Base-by-base conservation (phyloP, 2,797 vertebrate genomes). In the Pseudochaenichthys georgianus region DNA sequence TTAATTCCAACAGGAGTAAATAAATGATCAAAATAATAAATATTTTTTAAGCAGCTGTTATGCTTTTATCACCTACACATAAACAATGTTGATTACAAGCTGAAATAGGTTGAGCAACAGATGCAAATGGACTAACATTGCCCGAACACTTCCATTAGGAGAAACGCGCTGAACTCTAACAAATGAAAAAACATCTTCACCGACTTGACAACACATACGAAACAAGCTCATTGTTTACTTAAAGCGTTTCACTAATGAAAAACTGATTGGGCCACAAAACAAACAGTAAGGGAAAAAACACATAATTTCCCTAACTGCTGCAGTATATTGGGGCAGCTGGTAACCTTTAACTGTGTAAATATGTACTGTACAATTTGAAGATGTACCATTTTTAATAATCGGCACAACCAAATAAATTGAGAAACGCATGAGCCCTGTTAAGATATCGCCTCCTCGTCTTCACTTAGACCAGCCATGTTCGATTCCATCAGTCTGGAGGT, bases 401-500 rank as follows among this genome's bases (percentile, higher is more conserved):
- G 13, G 4, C 13, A 50, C 16, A n/a, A 16, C 69, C 41, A 21
- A 46, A 31, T 42, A 13, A 53, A 46, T 28, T 62, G 54, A 77
- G 55, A 61, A 59, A 80, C 77, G 42, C 62, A 76, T 60, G 23
- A 66, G 63, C 21, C 21, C 9, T 64, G 19, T 15, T 31, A 28
- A 31, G 66, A 11, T 54, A 67, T 47, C 55, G 23, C 61, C 65
- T 57, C 63, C 10, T 43, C 1, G 16, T 76, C 42, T 75, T 63
- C 48, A 38, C 19, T 67, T 60, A 16, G 47, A 61, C 57, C 41
- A 62, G 58, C 17, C 28, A 4, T 9, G 12, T 60, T 66, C 16
- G 3, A 58, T 60, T 70, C 51, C 66, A 72, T 87, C 68, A 68
- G 64, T 72, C 75, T 75, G 42, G 31, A 72, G 64, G 64, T 38